Evolutionary conservation across 2,113 vertebrate genomes (phyloP), one percentile per base, ranked within the genome.

Genomic region (Rattus rattus): DNA sequence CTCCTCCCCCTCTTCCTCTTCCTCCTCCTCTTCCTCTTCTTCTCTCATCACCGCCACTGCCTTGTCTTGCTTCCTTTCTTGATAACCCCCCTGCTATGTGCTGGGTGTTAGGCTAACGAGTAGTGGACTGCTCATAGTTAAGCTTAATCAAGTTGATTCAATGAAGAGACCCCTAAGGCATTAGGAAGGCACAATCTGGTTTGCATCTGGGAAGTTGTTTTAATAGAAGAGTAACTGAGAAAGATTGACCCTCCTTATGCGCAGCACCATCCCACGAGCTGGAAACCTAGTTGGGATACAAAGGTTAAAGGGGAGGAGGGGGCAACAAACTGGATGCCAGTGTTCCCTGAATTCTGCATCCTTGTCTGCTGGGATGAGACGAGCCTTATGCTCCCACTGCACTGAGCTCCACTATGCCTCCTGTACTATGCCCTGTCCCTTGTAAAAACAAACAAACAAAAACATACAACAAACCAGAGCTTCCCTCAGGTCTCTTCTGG

Each of bases 321-420:
- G 36, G n/a, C n/a, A 61, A 43, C 1, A 16, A 26, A 56, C 52
- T 54, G 6, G 30, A 52, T 54, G 47, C 20, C 63, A 12, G 19
- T 30, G 14, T 88, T 26, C 33, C 65, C 47, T 54, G 33, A 7
- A 9, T 10, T 70, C 30, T 69, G 65, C 26, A 52, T 24, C 59
- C 59, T 14, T 16, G 12, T 72, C 65, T 26, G 3, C 47, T 54
- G 67, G 16, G 7, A 26, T 10, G 13, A 2, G 67, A 56, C 7
- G 49, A 56, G 3, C n/a, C 67, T 9, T 2, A n/a, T 4, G 33
- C 7, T 70, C 49, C 20, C 13, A 16, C 24, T 72, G 22, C 33
- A 4, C 0, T 39, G 11, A 56, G 7, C 49, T 88, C 67, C 19
- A 14, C 85, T n/a, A 28, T 0, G 0, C 36, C 67, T n/a, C 17